A percentile compares a stretch with the other conserved stretches of the same genome.
Evolutionary conservation across 2,113 vertebrate genomes (phyloP).

Genomic region (Xyrauchen texanus): DNA sequence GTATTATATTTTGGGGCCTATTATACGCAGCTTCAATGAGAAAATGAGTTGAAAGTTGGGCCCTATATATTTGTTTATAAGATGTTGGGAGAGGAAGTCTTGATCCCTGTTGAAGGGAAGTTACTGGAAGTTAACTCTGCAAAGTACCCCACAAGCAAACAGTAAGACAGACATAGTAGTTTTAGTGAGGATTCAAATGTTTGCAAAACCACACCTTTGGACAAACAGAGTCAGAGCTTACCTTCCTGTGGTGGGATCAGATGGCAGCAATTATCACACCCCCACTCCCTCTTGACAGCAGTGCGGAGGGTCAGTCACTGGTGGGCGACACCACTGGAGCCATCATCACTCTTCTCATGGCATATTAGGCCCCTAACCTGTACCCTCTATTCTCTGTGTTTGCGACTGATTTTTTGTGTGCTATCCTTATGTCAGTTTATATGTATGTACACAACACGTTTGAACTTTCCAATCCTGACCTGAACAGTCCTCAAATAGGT

Average conservation of each 20-base stretch:
- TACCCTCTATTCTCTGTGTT: neutral
- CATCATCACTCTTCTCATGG: constrained; percentile 49
- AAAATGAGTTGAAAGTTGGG: no score
- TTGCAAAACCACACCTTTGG: neutral
- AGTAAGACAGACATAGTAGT: constrained; percentile 5
- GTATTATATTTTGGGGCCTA: no score
- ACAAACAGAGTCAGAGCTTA: constrained; percentile 29
- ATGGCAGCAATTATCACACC: constrained; percentile 46
- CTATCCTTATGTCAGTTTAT: no score
- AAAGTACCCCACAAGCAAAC: neutral
- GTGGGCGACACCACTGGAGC: constrained; percentile 45
- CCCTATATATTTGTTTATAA: no score
- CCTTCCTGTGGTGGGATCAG: constrained; percentile 50
- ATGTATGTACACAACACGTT: no score
- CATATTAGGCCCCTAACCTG: constrained; percentile 35
- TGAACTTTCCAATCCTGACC: no score
- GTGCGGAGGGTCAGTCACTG: constrained; percentile 26
- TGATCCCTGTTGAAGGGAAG: no score
- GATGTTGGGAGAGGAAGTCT: no score
- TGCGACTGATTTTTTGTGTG: no score
- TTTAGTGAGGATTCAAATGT: neutral
- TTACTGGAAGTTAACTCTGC: no score
- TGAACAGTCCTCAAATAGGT: no score
- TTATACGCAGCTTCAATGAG: no score
- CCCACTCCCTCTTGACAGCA: constrained; percentile 25